These are phyloP conservation scores for Amphiura filiformis DNA, from an alignment of 35 echinoderm and acorn worm genomes.

Conservation along the genomic window DNA sequence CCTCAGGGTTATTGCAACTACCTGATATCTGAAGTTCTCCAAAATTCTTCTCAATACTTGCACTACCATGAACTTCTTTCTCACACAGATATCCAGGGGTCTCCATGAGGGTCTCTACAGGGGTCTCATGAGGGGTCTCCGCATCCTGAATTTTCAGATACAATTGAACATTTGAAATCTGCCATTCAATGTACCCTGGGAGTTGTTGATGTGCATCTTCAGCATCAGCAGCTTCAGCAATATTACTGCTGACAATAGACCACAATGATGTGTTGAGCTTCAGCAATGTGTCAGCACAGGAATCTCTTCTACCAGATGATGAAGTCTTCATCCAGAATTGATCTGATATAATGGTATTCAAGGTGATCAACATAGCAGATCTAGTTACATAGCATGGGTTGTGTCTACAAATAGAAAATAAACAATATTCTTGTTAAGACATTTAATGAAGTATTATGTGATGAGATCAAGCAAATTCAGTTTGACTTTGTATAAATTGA, in stretches of 20 bases:
- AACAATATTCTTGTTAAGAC: background rate
- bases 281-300: background rate
- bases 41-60: background rate
- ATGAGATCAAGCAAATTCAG: too few relatives aligned
- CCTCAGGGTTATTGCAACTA: background rate
- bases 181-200: constrained; percentile 25
- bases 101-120: too few relatives aligned
- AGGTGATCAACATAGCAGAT: constrained; percentile 21
- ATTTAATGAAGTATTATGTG: too few relatives aligned
- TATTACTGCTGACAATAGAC: too few relatives aligned
- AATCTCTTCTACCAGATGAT: too few relatives aligned
- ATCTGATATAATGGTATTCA: constrained; percentile 22
- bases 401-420: background rate
- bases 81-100: too few relatives aligned
- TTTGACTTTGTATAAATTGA: too few relatives aligned
- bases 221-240: too few relatives aligned
- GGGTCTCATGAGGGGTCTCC: too few relatives aligned
- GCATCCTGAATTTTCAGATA: constrained; percentile 20
- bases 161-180: constrained; percentile 25
- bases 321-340: constrained; percentile 16
- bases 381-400: constrained; percentile 40
- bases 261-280: background rate
- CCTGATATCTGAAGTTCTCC: background rate
- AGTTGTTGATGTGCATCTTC: background rate
- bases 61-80: background rate